Evolutionary conservation across 2,888 invertebrate species (phyloP), one percentile per base, ranked within the genome.

Genomic region (Lasioglossum villosulum): DNA sequence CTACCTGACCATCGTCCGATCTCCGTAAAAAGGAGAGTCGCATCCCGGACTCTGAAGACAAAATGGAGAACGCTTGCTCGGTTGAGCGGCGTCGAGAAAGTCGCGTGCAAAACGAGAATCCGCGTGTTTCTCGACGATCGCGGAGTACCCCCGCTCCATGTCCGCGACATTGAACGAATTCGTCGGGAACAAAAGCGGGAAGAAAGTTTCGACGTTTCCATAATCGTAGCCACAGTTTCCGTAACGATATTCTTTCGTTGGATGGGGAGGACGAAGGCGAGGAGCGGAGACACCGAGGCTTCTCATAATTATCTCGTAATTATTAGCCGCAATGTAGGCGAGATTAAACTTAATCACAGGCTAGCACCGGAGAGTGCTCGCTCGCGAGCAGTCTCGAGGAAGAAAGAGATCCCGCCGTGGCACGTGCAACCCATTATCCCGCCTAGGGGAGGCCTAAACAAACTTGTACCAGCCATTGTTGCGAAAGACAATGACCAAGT

Each of bases 301-400:
- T 84, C 87, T 66, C 86, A 84, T 88, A 86, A 89, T 89, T 86
- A 86, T 86, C 81, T 83, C 73, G 83, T 80, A 88, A 89, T 89
- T 86, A 80, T 86, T 85, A 81, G 78, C 82, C 77, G 82, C 83
- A 82, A 86, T 78, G 88, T 59, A 78, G 85, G 80, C 84, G 80
- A 85, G 88, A 88, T 89, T 85, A 86, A 88, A 83, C 71, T 83
- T 89, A 88, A 89, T 89, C 83, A 80, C 82, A 80, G 82, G 39
- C 52, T 42, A 59, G 59, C 59, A 59, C 30, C 63, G 79, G 74
- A 52, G 71, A 71, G 82, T 76, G 80, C 59, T 23, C n/a, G 39
- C 16, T 3, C 16, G 39, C 23, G 75, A 52, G 8, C 52, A n/a
- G 10, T 66, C 34, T 80, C 81, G 75, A 82, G 79, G 79, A 87